Conservation (phyloP, 1,140 invertebrate genomes). For the Zaprionus kolodkinae region DNA sequence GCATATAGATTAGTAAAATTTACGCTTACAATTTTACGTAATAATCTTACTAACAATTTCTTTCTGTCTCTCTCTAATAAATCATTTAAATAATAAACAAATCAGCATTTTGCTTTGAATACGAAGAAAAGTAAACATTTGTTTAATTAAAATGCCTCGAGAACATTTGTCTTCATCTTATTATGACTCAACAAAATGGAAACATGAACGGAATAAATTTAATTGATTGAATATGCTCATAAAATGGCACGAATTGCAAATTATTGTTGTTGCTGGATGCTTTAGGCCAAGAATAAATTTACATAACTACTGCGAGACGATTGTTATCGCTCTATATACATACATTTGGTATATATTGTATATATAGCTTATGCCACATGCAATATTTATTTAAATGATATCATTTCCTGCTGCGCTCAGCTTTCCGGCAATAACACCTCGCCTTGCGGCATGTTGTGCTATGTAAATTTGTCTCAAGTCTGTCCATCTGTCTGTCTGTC, state of each 20-base stretch:
- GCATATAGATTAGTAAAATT: too few species aligned
- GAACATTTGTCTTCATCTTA: not conserved
- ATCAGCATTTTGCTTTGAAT: not conserved
- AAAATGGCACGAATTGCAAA: conserved; percentile 37
- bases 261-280: conserved; percentile 3
- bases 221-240: conserved; percentile 40
- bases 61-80: not conserved
- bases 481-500: not conserved
- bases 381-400: conserved; percentile 63
- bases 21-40: too few species aligned
- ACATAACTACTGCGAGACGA: conserved; percentile 31
- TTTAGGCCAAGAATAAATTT: conserved; percentile 36
- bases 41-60: not conserved
- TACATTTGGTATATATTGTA: not conserved
- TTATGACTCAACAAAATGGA: conserved; percentile 8
- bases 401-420: conserved; percentile 53
- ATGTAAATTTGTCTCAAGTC: conserved; percentile 54
- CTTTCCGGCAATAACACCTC: conserved; percentile 45
- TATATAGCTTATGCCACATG: conserved; percentile 32
- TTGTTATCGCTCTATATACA: conserved; percentile 50
- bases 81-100: not conserved
- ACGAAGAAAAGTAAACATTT: not conserved
- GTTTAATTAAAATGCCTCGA: conserved; percentile 7
- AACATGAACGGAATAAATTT: conserved; percentile 25
- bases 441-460: conserved; percentile 42